Conservation (phyloP, 2,797 vertebrate species). For the Rallus crepitans region DNA sequence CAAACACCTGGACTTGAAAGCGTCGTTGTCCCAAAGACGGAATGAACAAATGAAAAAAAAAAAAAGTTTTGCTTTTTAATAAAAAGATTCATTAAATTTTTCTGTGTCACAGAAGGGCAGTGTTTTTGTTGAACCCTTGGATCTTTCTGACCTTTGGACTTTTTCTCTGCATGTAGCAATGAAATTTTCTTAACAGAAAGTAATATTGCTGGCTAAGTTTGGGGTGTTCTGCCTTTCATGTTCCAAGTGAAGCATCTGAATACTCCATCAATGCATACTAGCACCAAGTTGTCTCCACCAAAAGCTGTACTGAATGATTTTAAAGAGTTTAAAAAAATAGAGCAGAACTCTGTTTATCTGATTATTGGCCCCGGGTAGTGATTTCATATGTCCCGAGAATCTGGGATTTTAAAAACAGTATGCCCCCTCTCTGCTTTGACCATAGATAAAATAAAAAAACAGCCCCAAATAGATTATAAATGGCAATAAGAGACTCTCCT, state of each 20-base stretch:
- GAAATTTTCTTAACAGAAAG: conserved; percentile 14
- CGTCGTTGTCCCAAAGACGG: not conserved
- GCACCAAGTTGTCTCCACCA: not conserved
- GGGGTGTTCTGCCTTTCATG: not conserved
- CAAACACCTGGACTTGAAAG: conserved; percentile 12
- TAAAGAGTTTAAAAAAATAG: not conserved
- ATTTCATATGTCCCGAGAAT: not conserved
- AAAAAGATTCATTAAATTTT: not conserved
- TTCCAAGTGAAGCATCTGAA: conserved; percentile 36
- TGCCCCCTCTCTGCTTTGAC: not conserved
- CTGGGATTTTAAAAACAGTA: not conserved
- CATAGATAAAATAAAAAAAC: not conserved
- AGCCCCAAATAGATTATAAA: not conserved
- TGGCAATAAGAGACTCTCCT: not conserved
- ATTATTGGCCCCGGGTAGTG: not conserved
- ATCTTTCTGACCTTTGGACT: not conserved
- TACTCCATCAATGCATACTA: not conserved
- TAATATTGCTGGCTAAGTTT: not conserved
- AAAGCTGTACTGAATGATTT: not conserved
- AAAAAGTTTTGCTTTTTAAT: not conserved
- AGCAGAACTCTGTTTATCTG: rapidly evolving
- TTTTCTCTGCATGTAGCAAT: not conserved
- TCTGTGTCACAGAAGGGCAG: not conserved
- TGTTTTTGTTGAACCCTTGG: not conserved
- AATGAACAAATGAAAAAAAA: not conserved